Conservation (phyloP, 2,113 vertebrate species). For the Dryoscopus gambensis region DNA sequence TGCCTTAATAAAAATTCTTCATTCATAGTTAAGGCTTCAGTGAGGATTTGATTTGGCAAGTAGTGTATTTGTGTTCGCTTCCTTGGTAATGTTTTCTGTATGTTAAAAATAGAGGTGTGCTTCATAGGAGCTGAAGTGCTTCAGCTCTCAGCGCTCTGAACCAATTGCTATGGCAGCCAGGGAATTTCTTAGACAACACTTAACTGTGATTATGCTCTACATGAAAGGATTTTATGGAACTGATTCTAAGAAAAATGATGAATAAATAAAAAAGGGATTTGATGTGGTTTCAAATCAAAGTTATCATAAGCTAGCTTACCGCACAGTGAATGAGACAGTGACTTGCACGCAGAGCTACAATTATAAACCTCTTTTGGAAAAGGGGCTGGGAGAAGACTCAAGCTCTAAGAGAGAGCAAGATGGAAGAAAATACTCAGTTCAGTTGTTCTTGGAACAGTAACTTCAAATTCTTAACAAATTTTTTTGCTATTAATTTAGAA, state of each 20-base stretch:
- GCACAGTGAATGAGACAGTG: not conserved
- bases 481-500: not conserved
- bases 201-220: not conserved
- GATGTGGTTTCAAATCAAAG: not conserved
- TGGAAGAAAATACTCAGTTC: not conserved
- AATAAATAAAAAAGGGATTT: constrained; percentile 27
- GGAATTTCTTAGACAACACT: not conserved
- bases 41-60: not conserved
- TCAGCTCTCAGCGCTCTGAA: not conserved
- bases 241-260: not conserved
- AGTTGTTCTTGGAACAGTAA: not conserved
- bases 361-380: not conserved
- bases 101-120: not conserved
- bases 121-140: not conserved
- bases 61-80: not conserved
- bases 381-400: not conserved
- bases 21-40: not conserved
- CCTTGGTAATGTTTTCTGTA: not conserved
- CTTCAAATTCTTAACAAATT: not conserved
- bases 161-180: not conserved
- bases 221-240: not conserved
- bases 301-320: not conserved
- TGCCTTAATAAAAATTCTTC: not conserved
- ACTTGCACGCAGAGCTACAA: not conserved
- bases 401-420: not conserved